phyloP scores from a whole-genome alignment of 1,140 invertebrate genomes.

The Caenorhabditis brenneri region DNA sequence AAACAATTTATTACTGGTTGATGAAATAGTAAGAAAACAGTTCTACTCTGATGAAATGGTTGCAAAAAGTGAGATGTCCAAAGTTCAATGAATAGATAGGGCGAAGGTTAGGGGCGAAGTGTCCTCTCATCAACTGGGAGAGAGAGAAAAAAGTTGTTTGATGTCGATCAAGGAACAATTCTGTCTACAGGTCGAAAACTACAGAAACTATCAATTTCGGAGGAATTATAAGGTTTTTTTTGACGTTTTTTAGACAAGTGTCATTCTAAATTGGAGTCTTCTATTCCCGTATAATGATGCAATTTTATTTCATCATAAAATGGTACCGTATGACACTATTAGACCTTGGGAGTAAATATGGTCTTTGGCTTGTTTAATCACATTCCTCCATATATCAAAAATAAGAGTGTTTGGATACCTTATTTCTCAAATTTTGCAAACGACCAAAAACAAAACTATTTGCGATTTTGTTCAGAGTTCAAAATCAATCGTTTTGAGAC shows the following conservation, averaged over 20 bases:
- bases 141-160: neutral
- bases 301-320: no score
- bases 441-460: neutral
- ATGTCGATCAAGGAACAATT: constrained; percentile 37
- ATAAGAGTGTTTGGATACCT: no score
- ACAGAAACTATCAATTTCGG: neutral
- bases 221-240: neutral
- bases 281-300: neutral
- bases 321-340: no score
- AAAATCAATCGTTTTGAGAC: no score
- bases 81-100: constrained; percentile 15
- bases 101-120: neutral
- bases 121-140: neutral
- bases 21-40: neutral
- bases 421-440: no score
- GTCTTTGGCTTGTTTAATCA: no score
- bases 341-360: no score
- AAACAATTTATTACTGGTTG: neutral
- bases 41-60: neutral
- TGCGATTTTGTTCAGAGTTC: neutral
- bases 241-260: neutral
- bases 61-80: constrained; percentile 1
- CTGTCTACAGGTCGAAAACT: constrained; percentile 17
- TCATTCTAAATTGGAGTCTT: neutral
- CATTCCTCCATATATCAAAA: no score